Evolutionary conservation across 1,140 invertebrate species (phyloP).

Genomic region (Euwallacea fornicatus): DNA sequence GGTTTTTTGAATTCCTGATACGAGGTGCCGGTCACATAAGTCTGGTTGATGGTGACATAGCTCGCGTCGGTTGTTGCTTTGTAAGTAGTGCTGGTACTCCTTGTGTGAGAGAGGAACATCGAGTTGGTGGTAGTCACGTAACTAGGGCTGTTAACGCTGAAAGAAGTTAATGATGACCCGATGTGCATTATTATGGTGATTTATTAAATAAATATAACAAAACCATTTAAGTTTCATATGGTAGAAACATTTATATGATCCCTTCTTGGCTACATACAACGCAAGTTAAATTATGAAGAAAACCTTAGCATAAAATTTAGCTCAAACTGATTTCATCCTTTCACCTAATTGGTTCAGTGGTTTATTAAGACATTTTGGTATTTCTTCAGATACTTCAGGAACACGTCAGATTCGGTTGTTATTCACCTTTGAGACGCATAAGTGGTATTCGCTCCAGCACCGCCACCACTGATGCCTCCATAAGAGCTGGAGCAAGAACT

Average conservation of each 20-base stretch:
- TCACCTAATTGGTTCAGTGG: no score
- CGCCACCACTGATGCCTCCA: conserved; percentile 10
- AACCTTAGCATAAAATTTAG: no score
- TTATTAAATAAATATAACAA: no score
- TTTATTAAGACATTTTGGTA: no score
- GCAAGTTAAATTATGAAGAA: no score
- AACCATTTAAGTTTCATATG: background rate
- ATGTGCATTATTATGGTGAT: no score
- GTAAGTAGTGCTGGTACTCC: background rate
- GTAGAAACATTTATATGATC: conserved; percentile 1
- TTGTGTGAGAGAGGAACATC: background rate
- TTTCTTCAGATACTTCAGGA: no score
- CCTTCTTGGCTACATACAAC: no score
- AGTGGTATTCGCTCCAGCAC: conserved; percentile 16
- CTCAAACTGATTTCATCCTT: no score
- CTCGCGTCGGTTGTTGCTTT: conserved; percentile 18
- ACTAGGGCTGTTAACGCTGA: conserved; percentile 25
- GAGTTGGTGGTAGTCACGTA: conserved; percentile 13
- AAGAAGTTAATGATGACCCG: conserved; percentile 7
- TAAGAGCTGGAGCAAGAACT: conserved; percentile 44
- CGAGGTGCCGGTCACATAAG: conserved; percentile 21
- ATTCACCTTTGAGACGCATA: conserved; percentile 24
- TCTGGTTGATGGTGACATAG: conserved; percentile 29
- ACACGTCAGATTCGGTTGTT: background rate
- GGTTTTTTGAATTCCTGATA: conserved; percentile 28